Conservation (phyloP, 2,888 invertebrate species). For the Gerosis bhagava region DNA sequence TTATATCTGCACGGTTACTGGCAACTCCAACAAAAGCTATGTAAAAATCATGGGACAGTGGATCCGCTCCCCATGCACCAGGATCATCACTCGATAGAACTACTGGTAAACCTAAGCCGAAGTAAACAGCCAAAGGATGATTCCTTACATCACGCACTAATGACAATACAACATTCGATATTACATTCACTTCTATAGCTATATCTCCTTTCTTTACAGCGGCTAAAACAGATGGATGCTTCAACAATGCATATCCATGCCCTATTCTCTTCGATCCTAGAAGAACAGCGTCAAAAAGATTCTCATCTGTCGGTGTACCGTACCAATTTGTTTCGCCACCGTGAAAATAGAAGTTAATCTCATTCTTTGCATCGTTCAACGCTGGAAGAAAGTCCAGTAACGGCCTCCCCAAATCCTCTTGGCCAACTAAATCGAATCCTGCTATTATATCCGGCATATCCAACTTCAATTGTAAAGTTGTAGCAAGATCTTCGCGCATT, state of each 20-base stretch:
- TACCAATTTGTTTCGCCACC: constrained; percentile 92
- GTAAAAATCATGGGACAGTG: constrained; percentile 90
- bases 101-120: constrained; percentile 87
- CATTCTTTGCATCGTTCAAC: constrained; percentile 70
- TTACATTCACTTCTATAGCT: constrained; percentile 89
- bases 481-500: constrained; percentile 61
- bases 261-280: constrained; percentile 89
- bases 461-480: constrained; percentile 56
- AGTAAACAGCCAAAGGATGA: constrained; percentile 86
- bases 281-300: constrained; percentile 89
- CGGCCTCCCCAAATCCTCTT: constrained; percentile 88
- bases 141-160: constrained; percentile 88
- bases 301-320: constrained; percentile 85
- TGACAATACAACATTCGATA: constrained; percentile 89
- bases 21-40: constrained; percentile 89
- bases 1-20: constrained; percentile 85
- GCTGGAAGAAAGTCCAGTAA: constrained; percentile 82
- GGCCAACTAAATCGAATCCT: constrained; percentile 92
- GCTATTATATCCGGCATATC: constrained; percentile 86
- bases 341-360: constrained; percentile 88
- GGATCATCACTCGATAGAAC: constrained; percentile 92
- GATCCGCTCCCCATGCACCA: constrained; percentile 88
- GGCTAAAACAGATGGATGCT: constrained; percentile 86
- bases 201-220: constrained; percentile 82
- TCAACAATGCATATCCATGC: constrained; percentile 88